Base-by-base conservation (phyloP, 2,113 vertebrate species). In the Oryctolagus cuniculus region DNA sequence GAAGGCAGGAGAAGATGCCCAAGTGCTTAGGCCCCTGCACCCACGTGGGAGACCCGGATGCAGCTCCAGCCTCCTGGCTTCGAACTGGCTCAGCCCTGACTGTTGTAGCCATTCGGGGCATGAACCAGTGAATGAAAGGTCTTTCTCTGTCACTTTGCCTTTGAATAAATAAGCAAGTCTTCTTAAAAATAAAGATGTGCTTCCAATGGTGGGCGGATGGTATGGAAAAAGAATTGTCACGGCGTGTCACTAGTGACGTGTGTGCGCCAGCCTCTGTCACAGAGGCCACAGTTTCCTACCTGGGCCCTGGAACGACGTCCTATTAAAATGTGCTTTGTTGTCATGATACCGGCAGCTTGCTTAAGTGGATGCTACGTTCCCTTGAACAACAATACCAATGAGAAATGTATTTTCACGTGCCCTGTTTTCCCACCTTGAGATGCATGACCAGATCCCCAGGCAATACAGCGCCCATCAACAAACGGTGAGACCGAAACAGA, bases 371-470 rank as follows among this genome's bases (percentile, higher is more conserved):
- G 44, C 31, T 44, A 82, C 6, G 78, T 89, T 86, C 80, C 58
- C 70, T 63, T 81, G 55, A 94, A 55, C 27, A 78, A 90, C 64
- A 89, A 51, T 49, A 61, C 70, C 63, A 77, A 25, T 80, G 70
- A 44, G 81, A 89, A 66, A 89, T 16, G 74, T 12, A 64, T 74
- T 88, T 72, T 34, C 44, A 92, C 34, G 75, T 44, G 74, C 25
- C 16, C 29, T 44, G 31, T 86, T 69, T 89, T 25, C 29, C 9
- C 61, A 27, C 12, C 29, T 49, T 82, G 55, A 64, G 72, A 69
- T 34, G n/a, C 51, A 53, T n/a, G 17, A 53, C 19, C 55, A 6
- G 15, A 58, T 15, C 55, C 13, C 55, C 13, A 58, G 19, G 19
- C 55, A 58, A 17, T 58, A 4, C 44, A 6, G 44, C 44, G 6